Base-by-base conservation (phyloP, 2,113 vertebrate genomes). In the Emydocephalus ijimae region DNA sequence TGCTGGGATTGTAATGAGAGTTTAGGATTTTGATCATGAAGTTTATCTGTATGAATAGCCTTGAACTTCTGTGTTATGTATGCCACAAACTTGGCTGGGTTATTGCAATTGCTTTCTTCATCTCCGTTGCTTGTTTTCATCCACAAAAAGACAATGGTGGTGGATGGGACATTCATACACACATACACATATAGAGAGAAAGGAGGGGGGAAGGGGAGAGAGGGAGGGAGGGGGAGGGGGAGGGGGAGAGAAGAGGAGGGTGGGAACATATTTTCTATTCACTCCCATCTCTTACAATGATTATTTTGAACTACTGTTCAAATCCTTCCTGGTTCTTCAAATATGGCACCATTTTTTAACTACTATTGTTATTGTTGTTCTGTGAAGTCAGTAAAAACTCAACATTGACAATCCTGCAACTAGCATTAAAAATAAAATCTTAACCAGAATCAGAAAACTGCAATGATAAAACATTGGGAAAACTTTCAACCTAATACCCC, bases 1-100 rank as follows among this genome's bases (percentile, higher is more conserved):
- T 96, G 95, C 96, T 96, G 95, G 59, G 94, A 94, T 90, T 94
- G 86, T 96, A 96, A 97, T 97, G 94, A 96, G 92, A 93, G 94
- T 91, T 94, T 54, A 88, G 92, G 85, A 89, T 94, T 95, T 94
- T 96, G 93, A 96, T 93, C 88, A 94, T 93, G 89, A 95, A 94
- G 95, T 81, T 96, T 56, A 52, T 87, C 93, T 93, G 89, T 91
- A 92, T 57, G 92, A 55, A 50, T 34, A 61, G 50, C 29, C 90
- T 91, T 94, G 89, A 86, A 43, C 86, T 92, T 92, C 90, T 56
- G 34, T 91, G 55, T 92, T 26, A 91, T 87, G 11, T 91, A 92
- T 81, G 7, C 34, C 34, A 89, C 34, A 57, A 85, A 90, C 0
- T 48, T 86, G 14, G 50, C 81, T 95, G 94, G 69, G 88, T 0